These are phyloP conservation scores for Chiloscyllium plagiosum DNA, from an alignment of 2,113 vertebrate genomes.

Conservation along the genomic window DNA sequence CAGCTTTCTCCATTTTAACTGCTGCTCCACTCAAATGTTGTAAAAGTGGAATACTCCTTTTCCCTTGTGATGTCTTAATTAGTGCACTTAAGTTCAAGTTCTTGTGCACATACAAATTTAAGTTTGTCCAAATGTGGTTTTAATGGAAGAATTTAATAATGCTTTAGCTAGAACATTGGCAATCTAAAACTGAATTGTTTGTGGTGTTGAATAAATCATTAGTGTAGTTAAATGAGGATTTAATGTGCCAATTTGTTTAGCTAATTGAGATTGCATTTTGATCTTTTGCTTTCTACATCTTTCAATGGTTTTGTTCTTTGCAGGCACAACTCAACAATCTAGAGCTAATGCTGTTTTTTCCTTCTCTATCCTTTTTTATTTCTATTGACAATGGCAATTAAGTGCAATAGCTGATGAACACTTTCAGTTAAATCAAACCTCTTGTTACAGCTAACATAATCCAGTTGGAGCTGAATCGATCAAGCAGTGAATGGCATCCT, in stretches of 20 bases:
- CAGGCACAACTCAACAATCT: neutral
- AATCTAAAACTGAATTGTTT: neutral
- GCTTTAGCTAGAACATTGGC: neutral
- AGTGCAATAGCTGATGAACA: neutral
- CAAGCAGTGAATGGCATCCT: neutral
- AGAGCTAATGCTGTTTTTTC: neutral
- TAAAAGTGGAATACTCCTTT: neutral
- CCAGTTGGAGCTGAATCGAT: neutral
- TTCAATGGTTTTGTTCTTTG: neutral
- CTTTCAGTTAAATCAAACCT: neutral
- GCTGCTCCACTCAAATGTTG: neutral
- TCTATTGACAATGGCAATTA: neutral
- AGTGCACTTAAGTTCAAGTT: no score
- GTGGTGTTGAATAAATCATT: no score
- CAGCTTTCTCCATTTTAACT: neutral
- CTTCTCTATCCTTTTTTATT: neutral
- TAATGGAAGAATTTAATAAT: neutral
- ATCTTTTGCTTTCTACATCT: neutral
- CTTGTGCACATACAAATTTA: neutral
- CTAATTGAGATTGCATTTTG: neutral
- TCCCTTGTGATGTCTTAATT: no score
- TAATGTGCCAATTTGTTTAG: no score
- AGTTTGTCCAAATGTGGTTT: neutral
- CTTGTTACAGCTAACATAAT: conserved; percentile 15
- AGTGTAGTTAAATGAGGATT: no score